Conservation (phyloP, 2,113 vertebrate species). For the Pterocles burchelli region DNA sequence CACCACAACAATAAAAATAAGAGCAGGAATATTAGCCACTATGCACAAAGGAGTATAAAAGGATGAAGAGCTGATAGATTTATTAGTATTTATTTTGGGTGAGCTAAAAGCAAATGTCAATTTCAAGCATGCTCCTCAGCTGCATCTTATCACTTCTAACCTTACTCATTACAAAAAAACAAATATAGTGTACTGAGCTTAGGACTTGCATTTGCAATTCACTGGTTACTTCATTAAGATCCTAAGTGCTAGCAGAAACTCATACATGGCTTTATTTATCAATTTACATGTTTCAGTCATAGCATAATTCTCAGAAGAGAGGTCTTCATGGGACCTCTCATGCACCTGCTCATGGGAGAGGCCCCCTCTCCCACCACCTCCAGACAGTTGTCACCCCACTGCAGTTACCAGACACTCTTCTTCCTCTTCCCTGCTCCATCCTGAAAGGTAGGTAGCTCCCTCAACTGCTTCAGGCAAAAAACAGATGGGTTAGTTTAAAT, state of each 20-base stretch:
- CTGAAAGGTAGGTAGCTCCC: background rate
- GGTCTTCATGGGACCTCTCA: too few relatives aligned
- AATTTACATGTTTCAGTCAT: fast-evolving
- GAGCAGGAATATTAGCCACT: background rate
- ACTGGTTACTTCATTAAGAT: background rate
- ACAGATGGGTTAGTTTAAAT: background rate
- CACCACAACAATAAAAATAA: background rate
- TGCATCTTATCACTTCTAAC: background rate
- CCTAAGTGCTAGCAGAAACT: background rate
- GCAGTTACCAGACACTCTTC: background rate
- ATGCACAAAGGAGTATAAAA: background rate
- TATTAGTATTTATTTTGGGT: background rate
- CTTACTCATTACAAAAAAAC: background rate
- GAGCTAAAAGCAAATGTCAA: constrained; percentile 13
- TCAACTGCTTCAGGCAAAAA: constrained; percentile 1
- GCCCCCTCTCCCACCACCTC: background rate
- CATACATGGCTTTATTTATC: background rate
- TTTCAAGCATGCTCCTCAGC: background rate
- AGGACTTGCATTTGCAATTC: background rate
- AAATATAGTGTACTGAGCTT: background rate
- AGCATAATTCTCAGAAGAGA: background rate
- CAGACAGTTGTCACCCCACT: background rate
- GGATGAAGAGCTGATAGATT: background rate
- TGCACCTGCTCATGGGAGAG: background rate
- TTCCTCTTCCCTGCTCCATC: background rate